Percentiles rank a stretch among this genome's conserved stretches.
phyloP scores from a whole-genome alignment of 2,113 vertebrate genomes.

The Burhinus oedicnemus region DNA sequence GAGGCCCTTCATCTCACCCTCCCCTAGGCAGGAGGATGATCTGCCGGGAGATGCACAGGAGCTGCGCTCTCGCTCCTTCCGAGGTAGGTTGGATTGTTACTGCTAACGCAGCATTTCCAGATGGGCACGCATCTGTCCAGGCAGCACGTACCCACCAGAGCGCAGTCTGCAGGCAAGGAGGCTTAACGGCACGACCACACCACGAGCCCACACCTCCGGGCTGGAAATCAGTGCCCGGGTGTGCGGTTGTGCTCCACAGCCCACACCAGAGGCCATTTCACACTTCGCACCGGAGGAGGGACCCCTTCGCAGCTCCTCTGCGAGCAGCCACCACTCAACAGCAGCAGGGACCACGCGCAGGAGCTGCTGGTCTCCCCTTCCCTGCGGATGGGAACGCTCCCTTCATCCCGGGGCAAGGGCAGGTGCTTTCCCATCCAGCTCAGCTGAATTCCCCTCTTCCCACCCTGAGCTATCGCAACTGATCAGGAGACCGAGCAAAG shows the following conservation, averaged over 20 bases:
- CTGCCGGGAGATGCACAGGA: not conserved
- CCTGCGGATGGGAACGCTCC: not conserved
- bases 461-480: not conserved
- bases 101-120: not conserved
- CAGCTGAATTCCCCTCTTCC: not conserved
- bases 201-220: rapidly evolving
- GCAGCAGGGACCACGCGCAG: rapidly evolving
- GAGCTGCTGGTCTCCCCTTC: not conserved
- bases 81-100: too few relatives aligned
- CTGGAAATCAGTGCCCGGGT: not conserved
- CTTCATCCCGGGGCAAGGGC: not conserved
- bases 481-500: not conserved
- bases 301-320: not conserved
- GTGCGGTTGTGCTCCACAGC: not conserved
- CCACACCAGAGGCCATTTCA: not conserved
- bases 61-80: rapidly evolving
- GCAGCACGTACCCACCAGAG: not conserved
- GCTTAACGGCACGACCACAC: not conserved
- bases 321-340: not conserved
- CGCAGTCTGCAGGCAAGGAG: too few relatives aligned
- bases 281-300: not conserved
- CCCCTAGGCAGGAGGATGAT: not conserved
- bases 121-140: rapidly evolving
- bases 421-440: not conserved
- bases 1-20: too few relatives aligned